phyloP scores from a whole-genome alignment of 2,797 vertebrate genomes.

The Fistularia tabacaria region DNA sequence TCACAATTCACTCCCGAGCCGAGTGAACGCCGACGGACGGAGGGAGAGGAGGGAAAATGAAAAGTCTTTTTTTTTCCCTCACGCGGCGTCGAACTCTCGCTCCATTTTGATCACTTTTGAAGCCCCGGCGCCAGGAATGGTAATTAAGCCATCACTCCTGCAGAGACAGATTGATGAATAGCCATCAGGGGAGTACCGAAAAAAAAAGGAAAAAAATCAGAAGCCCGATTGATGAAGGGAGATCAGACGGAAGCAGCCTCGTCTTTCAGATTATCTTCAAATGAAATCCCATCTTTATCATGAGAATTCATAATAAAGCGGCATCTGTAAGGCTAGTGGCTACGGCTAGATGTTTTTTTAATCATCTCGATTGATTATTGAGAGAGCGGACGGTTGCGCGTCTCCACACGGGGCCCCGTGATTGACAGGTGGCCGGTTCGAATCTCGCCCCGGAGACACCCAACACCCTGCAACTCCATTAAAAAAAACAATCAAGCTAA shows the following conservation, averaged over 20 bases:
- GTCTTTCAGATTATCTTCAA: constrained; percentile 14
- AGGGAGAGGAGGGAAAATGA: constrained; percentile 43
- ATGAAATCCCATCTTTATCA: constrained; percentile 4
- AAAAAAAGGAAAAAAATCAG: constrained; percentile 6
- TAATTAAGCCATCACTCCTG: constrained; percentile 62
- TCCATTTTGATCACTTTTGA: constrained; percentile 51
- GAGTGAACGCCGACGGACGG: constrained; percentile 34
- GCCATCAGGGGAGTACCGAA: constrained; percentile 15
- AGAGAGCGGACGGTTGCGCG: too few species aligned
- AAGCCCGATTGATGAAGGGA: constrained; percentile 11
- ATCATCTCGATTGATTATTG: too few species aligned
- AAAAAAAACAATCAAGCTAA: too few species aligned
- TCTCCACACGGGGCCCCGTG: too few species aligned
- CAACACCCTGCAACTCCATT: too few species aligned
- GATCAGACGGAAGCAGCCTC: constrained; percentile 14
- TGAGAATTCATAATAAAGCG: neutral
- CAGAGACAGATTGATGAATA: constrained; percentile 46
- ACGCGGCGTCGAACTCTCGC: constrained; percentile 37
- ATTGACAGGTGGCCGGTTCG: too few species aligned
- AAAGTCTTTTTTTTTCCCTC: constrained; percentile 18
- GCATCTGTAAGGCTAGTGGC: too few species aligned
- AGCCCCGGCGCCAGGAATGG: constrained; percentile 50
- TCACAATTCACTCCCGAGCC: constrained; percentile 45
- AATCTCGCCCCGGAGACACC: too few species aligned
- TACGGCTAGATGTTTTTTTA: too few species aligned